Base-by-base conservation (phyloP, 2,113 vertebrate species). In the Phylloscopus trochiloides region DNA sequence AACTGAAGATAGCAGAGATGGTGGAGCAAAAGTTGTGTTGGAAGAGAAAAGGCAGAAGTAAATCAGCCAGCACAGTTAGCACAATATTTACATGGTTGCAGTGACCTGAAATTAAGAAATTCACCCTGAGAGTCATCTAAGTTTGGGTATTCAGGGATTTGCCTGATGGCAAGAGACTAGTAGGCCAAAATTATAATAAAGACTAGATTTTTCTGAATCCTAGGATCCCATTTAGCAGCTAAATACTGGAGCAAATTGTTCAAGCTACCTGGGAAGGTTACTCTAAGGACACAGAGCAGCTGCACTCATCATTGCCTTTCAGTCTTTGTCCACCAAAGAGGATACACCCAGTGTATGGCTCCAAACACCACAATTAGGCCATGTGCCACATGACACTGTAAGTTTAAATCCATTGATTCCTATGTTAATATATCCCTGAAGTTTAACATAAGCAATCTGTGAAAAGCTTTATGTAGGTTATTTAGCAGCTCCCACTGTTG, bases 201-300 rank as follows among this genome's bases (percentile, higher is more conserved):
- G 2, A 31, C 7, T 47, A 52, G 11, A 21, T 68, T 66, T 93
- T 92, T 88, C 42, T 50, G 22, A 54, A 66, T 62, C 13, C 36
- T 66, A 47, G 38, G n/a, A 73, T 68, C 14, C 17, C 13, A 7
- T 55, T 67, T 59, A 55, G 11, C 20, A 85, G 15, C 17, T 58
- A 20, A 2, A 38, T 63, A 32, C 19, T 36, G 22, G 10, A 58
- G 38, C 5, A 78, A 21, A 92, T 4, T 1, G 17, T 67, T 92
- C 66, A 63, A 59, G 12, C 16, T 55, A 10, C 15, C 20, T 72
- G 7, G 48, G 5, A 90, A 88, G 9, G 2, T 61, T 78, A 65
- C 3, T 3, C 22, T n/a, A 22, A 55, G 57, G 40, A 55, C 40
- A n/a, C 0, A 0, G 12, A 75, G 40, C 8, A 75, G 16, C 25